Evolutionary conservation across 1,140 invertebrate genomes (phyloP).

Genomic region (Drosophila tropicalis): DNA sequence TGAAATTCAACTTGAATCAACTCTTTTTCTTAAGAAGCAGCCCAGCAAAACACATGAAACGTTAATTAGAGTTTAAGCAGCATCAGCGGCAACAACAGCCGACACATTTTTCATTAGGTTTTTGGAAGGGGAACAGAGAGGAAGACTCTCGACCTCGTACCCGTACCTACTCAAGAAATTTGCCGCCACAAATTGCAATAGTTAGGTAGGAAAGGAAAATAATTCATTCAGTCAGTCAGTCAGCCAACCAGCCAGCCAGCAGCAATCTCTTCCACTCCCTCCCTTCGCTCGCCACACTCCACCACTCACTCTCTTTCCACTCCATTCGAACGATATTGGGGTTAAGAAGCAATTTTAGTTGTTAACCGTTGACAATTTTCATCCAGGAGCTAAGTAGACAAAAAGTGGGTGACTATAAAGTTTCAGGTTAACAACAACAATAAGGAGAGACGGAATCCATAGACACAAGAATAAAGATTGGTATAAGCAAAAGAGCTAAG

Average conservation of each 20-base stretch:
- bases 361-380: constrained; percentile 14
- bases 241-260: not conserved
- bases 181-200: constrained; percentile 12
- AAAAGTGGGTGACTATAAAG: constrained; percentile 8
- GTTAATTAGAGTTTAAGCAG: constrained; percentile 79
- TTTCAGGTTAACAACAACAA: not conserved
- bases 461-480: too few relatives aligned
- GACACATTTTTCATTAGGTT: constrained; percentile 63
- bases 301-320: not conserved
- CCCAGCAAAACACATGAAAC: constrained; percentile 57
- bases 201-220: constrained; percentile 1
- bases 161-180: constrained; percentile 8
- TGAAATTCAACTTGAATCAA: constrained; percentile 13
- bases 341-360: constrained; percentile 14
- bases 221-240: constrained; percentile 8
- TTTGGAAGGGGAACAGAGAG: not conserved
- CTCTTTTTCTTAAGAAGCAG: constrained; percentile 15
- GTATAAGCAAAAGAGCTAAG: not conserved
- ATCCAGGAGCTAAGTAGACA: constrained; percentile 13
- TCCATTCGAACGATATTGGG: constrained; percentile 4
- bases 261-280: constrained; percentile 1
- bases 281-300: not conserved
- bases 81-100: constrained; percentile 21
- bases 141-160: not conserved
- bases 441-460: too few relatives aligned